Conservation (phyloP, 2,888 invertebrate species). For the Oligia fasciuncula region DNA sequence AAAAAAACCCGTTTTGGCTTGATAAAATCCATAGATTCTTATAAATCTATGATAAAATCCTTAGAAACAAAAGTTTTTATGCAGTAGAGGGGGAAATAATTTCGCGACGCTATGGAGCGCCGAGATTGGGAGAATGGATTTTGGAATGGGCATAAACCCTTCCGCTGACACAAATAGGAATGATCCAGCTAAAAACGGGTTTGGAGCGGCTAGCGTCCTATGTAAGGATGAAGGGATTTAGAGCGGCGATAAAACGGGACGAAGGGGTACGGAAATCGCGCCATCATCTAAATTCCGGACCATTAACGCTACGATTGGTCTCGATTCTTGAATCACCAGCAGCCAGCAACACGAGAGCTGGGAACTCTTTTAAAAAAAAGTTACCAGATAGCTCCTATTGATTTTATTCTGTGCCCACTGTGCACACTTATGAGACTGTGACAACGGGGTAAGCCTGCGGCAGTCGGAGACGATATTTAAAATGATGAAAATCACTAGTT, state of each 20-base stretch:
- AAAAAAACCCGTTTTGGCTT: slow-evolving; percentile 20
- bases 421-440: background rate
- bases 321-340: slow-evolving; percentile 44
- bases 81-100: slow-evolving; percentile 41
- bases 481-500: slow-evolving; percentile 15
- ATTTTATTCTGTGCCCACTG: background rate
- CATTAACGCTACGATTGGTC: slow-evolving; percentile 64
- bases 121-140: slow-evolving; percentile 49
- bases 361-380: slow-evolving; percentile 10
- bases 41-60: slow-evolving; percentile 41
- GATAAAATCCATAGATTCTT: slow-evolving; percentile 38
- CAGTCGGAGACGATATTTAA: background rate
- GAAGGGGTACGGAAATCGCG: slow-evolving; percentile 72
- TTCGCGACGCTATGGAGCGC: slow-evolving; percentile 46
- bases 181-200: slow-evolving; percentile 63
- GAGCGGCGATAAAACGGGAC: slow-evolving; percentile 64
- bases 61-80: slow-evolving; percentile 29
- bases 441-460: background rate
- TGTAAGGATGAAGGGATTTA: slow-evolving; percentile 65
- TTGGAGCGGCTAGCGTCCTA: slow-evolving; percentile 52
- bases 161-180: slow-evolving; percentile 61
- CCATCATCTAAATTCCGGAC: slow-evolving; percentile 75
- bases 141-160: slow-evolving; percentile 56
- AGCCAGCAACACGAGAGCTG: slow-evolving; percentile 5
- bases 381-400: slow-evolving; percentile 4